Evolutionary conservation across 2,888 invertebrate species (phyloP), one percentile per base, ranked within the genome.

Genomic region (Gryllus longicercus): DNA sequence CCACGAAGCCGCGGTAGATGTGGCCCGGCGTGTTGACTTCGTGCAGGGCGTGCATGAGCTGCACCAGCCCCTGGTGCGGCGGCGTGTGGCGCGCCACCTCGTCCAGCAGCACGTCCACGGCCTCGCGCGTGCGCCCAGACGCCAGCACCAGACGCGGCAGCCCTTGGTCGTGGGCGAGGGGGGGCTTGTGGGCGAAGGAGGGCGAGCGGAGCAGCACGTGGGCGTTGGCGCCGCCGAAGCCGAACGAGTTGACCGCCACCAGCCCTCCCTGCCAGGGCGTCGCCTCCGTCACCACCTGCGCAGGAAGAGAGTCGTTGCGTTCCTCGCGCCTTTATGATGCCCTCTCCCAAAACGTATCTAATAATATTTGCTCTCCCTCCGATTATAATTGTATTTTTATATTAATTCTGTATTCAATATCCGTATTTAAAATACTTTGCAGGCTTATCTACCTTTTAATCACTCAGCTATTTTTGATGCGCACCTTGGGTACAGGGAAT

Each of bases 151-250:
- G 21, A 21, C 21, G 21, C 21, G 21, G 21, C 21, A 21, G 21
- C 21, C 21, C 21, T 21, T 21, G 1, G 21, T 21, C 21, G 21
- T 21, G 21, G 21, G 21, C 21, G 21, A 21, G 21, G 21, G 21
- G 21, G 1, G 21, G n/a, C n/a, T n/a, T n/a, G 21, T 21, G 21
- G 21, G 21, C 21, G 21, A 21, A 1, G 88, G 21, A 1, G 1
- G 21, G 21, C 21, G 96, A 94, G 86, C 93, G 92, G 18, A 97
- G 89, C 83, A 97, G 90, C 1, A 96, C 88, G 88, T 21, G 95
- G 96, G 88, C n/a, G 97, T 97, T 75, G 96, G 96, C 96, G 79
- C 99, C 99, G 82, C 99, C 98, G 88, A 99, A 99, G 21, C 99
- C 99, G 87, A 99, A 99, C 11, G 98, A 98, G 89, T 99, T 99